These are phyloP conservation scores for Steinernema carpocapsae DNA, from an alignment of 2,888 invertebrate species.

Conservation along the genomic window DNA sequence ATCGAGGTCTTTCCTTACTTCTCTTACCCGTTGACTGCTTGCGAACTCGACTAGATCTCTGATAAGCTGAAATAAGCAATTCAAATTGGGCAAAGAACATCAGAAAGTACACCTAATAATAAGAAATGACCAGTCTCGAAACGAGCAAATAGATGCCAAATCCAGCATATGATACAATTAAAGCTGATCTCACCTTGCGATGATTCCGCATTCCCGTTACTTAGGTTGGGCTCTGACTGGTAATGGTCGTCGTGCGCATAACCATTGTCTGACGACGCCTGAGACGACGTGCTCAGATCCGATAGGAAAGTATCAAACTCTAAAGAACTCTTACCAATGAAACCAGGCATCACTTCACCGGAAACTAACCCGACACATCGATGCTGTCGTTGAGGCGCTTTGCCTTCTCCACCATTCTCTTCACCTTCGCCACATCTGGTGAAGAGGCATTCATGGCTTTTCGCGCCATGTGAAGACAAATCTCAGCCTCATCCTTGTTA, in stretches of 20 bases:
- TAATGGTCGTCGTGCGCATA: slow-evolving; percentile 67
- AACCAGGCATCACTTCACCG: slow-evolving; percentile 22
- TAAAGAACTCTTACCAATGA: slow-evolving; percentile 31
- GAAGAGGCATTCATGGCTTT: slow-evolving; percentile 20
- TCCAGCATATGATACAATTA: no score
- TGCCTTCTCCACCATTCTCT: slow-evolving; percentile 59
- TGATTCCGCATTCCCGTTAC: neutral
- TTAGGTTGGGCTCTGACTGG: slow-evolving; percentile 46
- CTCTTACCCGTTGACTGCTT: slow-evolving; percentile 31
- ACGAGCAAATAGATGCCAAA: no score
- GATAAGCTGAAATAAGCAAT: slow-evolving; percentile 22
- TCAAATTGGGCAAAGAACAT: neutral
- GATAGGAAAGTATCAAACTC: slow-evolving; percentile 34
- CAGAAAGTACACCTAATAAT: no score
- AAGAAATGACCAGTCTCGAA: no score
- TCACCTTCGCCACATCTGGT: slow-evolving; percentile 55
- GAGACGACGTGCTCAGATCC: slow-evolving; percentile 11
- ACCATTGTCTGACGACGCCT: slow-evolving; percentile 49
- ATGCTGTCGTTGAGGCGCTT: slow-evolving; percentile 63
- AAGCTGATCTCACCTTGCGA: slow-evolving; percentile 21
- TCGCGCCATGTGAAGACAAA: slow-evolving; percentile 5
- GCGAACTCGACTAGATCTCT: slow-evolving; percentile 30
- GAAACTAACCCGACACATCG: slow-evolving; percentile 61
- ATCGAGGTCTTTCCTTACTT: slow-evolving; percentile 25
- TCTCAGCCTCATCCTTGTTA: slow-evolving; percentile 30